Percentiles rank a stretch among this genome's conserved stretches.
phyloP scores from a whole-genome alignment of 1,140 invertebrate species.

The Anoplophora glabripennis region DNA sequence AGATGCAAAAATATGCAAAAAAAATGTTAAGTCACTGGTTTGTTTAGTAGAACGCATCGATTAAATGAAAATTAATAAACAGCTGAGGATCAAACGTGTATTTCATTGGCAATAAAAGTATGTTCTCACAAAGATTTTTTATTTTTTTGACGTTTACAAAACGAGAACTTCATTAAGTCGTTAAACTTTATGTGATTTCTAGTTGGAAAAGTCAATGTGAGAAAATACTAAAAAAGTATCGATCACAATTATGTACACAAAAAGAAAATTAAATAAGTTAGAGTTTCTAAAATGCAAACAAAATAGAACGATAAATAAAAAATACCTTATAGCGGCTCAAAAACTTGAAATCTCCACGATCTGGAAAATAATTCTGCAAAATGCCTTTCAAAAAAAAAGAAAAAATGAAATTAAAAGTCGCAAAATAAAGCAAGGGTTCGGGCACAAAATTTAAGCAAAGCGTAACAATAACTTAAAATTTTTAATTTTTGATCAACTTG shows the following conservation, averaged over 20 bases:
- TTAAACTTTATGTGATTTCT: too few relatives aligned
- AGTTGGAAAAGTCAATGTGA: too few relatives aligned
- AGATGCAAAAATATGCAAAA: too few relatives aligned
- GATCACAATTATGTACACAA: neutral
- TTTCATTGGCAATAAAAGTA: too few relatives aligned
- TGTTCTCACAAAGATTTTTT: too few relatives aligned
- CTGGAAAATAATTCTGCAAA: constrained; percentile 44
- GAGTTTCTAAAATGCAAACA: constrained; percentile 13
- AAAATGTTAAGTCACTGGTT: too few relatives aligned
- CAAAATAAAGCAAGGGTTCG: constrained; percentile 21
- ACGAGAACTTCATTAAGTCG: too few relatives aligned
- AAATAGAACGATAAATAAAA: constrained; percentile 27
- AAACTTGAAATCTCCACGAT: constrained; percentile 44
- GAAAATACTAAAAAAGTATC: too few relatives aligned
- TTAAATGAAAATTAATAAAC: too few relatives aligned
- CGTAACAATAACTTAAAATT: neutral
- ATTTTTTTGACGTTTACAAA: too few relatives aligned
- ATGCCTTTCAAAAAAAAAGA: constrained; percentile 39
- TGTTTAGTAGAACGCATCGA: too few relatives aligned
- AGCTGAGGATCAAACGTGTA: too few relatives aligned
- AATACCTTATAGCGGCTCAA: constrained; percentile 45
- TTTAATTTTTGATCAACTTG: constrained; percentile 18
- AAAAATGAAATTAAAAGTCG: constrained; percentile 25
- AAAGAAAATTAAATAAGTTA: constrained; percentile 3
- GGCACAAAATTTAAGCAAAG: constrained; percentile 20